Conservation (phyloP, 2,888 invertebrate genomes). For the Pollenia angustigena region DNA sequence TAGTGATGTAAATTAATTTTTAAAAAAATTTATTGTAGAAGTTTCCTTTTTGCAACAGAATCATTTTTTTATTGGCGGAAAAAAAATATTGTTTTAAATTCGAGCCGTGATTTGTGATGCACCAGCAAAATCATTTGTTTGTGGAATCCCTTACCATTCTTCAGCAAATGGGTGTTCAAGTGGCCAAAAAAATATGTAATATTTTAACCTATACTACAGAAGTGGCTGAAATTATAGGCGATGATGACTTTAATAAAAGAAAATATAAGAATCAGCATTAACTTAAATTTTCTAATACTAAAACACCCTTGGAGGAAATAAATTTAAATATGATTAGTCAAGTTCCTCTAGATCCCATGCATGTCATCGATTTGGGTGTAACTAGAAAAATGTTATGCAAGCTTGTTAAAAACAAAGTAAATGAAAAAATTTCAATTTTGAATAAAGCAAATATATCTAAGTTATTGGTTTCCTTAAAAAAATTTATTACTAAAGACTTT, state of each 20-base stretch:
- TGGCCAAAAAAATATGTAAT: conserved; percentile 52
- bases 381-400: conserved; percentile 57
- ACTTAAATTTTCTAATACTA: conserved; percentile 38
- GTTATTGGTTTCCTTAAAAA: conserved; percentile 41
- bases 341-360: conserved; percentile 76
- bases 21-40: conserved; percentile 55
- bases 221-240: conserved; percentile 26
- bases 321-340: conserved; percentile 73
- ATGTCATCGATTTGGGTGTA: conserved; percentile 74
- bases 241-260: conserved; percentile 48
- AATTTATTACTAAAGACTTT: conserved; percentile 67
- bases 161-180: conserved; percentile 4
- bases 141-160: conserved; percentile 33
- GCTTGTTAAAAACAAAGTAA: conserved; percentile 55
- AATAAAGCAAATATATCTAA: conserved; percentile 31
- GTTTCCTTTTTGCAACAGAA: conserved; percentile 24
- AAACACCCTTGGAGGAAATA: conserved; percentile 66
- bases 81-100: neutral
- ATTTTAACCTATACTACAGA: conserved; percentile 49
- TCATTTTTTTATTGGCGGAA: neutral
- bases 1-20: conserved; percentile 17
- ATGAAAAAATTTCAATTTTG: conserved; percentile 28
- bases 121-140: conserved; percentile 66
- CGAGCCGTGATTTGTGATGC: conserved; percentile 37
- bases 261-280: conserved; percentile 48